Percentiles rank a stretch among this genome's conserved stretches.
phyloP scores from a whole-genome alignment of 2,797 vertebrate species.

The Malurus splendens region DNA sequence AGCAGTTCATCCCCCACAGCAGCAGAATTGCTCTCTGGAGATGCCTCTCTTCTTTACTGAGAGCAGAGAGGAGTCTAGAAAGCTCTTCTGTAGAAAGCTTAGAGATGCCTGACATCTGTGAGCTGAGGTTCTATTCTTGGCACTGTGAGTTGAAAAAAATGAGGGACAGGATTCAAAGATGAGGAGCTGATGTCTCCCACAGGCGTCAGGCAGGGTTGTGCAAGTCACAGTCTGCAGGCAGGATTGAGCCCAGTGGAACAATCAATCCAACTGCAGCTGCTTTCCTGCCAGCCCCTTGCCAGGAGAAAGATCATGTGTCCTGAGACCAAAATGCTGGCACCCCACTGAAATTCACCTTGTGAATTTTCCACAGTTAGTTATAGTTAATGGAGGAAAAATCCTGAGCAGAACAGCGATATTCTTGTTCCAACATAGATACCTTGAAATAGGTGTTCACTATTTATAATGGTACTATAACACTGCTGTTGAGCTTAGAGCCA shows the following conservation, averaged over 20 bases:
- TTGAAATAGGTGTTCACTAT: background rate
- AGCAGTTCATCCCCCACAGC: background rate
- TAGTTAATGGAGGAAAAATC: background rate
- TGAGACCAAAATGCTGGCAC: background rate
- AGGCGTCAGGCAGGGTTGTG: background rate
- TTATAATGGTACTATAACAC: background rate
- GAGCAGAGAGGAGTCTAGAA: background rate
- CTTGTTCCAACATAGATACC: background rate
- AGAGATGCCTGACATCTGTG: background rate
- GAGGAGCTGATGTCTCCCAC: background rate
- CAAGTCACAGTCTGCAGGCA: background rate
- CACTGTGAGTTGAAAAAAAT: background rate
- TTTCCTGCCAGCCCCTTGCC: background rate
- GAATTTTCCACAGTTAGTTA: background rate
- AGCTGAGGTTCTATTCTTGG: background rate
- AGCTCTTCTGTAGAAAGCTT: background rate
- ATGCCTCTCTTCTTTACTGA: background rate
- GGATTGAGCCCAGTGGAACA: background rate
- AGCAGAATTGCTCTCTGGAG: background rate
- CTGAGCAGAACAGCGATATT: background rate
- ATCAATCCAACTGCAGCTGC: background rate
- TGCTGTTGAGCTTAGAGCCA: background rate
- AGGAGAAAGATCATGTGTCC: background rate
- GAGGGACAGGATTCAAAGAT: background rate
- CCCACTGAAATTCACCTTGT: background rate